phyloP scores from a whole-genome alignment of 2,797 vertebrate species.

The Clamator glandarius region DNA sequence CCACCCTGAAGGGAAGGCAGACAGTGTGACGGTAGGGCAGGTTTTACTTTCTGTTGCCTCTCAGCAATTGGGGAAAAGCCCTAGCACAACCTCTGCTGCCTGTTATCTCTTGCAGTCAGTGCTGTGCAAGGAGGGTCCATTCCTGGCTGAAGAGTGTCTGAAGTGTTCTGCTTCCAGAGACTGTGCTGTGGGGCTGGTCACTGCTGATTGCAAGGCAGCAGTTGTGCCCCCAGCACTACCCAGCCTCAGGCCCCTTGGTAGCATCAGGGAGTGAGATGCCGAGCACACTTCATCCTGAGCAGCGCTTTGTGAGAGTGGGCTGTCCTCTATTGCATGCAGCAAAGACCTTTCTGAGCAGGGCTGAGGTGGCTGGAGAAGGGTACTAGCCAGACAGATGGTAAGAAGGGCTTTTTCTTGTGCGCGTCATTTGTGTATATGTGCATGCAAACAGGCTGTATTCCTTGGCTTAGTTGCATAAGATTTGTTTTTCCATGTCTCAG shows the following conservation, averaged over 20 bases:
- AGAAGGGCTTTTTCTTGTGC: neutral
- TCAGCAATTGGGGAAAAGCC: rapidly evolving
- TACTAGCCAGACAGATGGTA: neutral
- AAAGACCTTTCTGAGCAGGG: neutral
- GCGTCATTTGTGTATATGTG: neutral
- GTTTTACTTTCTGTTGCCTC: neutral
- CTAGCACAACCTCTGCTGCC: neutral
- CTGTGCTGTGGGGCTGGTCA: rapidly evolving
- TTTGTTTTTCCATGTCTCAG: neutral
- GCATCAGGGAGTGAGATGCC: rapidly evolving
- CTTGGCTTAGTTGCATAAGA: neutral
- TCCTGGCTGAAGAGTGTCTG: neutral
- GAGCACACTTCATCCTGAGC: rapidly evolving
- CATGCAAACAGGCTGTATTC: rapidly evolving
- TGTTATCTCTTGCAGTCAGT: rapidly evolving
- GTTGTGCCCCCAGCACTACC: rapidly evolving
- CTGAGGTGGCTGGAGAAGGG: neutral
- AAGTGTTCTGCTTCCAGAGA: neutral
- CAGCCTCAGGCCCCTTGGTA: neutral
- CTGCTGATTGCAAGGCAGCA: rapidly evolving
- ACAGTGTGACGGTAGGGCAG: neutral
- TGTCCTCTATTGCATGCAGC: neutral
- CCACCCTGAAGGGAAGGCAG: rapidly evolving
- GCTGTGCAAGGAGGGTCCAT: neutral
- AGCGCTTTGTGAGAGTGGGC: rapidly evolving